Conservation (phyloP, 2,888 invertebrate genomes). For the Slavum lentiscoides region DNA sequence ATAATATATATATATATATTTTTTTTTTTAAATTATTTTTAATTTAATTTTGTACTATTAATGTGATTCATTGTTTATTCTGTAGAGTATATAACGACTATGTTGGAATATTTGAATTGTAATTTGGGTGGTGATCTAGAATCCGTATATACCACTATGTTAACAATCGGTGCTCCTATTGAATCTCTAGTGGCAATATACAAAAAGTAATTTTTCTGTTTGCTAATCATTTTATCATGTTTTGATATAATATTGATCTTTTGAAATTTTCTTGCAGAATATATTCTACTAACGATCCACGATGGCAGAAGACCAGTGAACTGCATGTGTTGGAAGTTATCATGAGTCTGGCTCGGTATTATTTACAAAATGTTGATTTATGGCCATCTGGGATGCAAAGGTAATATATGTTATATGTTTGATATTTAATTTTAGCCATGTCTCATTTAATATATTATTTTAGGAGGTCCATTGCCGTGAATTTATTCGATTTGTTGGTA, state of each 20-base stretch:
- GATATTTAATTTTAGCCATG: slow-evolving; percentile 56
- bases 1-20: background rate
- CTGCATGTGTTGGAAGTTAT: slow-evolving; percentile 47
- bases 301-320: slow-evolving; percentile 44
- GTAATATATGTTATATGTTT: slow-evolving; percentile 22
- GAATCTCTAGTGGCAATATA: slow-evolving; percentile 48
- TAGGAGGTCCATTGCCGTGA: slow-evolving; percentile 71
- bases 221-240: background rate
- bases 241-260: background rate
- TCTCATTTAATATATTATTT: slow-evolving; percentile 5
- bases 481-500: slow-evolving; percentile 75
- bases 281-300: slow-evolving; percentile 49
- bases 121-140: slow-evolving; percentile 64
- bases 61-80: slow-evolving; percentile 55
- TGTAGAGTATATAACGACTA: slow-evolving; percentile 76
- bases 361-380: slow-evolving; percentile 48
- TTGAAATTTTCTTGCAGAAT: slow-evolving; percentile 3
- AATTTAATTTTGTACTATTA: background rate
- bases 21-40: background rate
- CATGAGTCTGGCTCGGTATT: slow-evolving; percentile 47
- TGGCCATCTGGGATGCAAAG: slow-evolving; percentile 49
- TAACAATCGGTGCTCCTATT: slow-evolving; percentile 47
- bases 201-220: slow-evolving; percentile 50
- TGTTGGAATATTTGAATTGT: slow-evolving; percentile 77
- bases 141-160: slow-evolving; percentile 48